Evolutionary conservation across 2,888 invertebrate species (phyloP).

Genomic region (Andrena haemorrhoa): DNA sequence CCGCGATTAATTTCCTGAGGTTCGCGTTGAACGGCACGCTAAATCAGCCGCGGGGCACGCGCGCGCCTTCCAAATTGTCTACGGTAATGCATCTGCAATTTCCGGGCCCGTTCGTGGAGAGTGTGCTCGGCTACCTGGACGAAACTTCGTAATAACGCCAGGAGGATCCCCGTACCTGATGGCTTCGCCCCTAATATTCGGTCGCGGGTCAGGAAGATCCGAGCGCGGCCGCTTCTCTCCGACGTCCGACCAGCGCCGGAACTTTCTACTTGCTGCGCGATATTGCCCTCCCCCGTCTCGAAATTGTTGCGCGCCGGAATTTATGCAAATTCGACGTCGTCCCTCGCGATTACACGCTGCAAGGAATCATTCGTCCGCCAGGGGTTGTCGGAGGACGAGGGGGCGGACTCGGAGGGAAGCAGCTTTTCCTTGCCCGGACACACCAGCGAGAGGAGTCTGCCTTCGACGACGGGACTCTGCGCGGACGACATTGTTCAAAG

Average conservation of each 20-base stretch:
- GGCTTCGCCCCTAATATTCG: constrained; percentile 50
- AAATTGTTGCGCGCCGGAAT: constrained; percentile 31
- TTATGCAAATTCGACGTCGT: constrained; percentile 37
- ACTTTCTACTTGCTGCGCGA: constrained; percentile 59
- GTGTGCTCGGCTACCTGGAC: constrained; percentile 22
- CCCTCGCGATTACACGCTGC: constrained; percentile 17
- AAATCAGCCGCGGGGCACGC: constrained; percentile 42
- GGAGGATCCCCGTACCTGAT: constrained; percentile 27
- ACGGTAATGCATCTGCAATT: constrained; percentile 58
- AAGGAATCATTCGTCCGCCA: neutral
- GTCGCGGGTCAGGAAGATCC: constrained; percentile 39
- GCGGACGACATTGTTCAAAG: too few relatives aligned
- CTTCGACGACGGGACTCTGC: too few relatives aligned
- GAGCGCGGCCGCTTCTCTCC: constrained; percentile 34
- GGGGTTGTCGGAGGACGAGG: neutral
- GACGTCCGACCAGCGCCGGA: constrained; percentile 47
- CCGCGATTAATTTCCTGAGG: constrained; percentile 51
- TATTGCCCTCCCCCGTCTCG: constrained; percentile 25
- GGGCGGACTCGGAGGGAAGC: neutral
- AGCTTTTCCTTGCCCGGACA: too few relatives aligned
- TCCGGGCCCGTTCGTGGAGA: constrained; percentile 34
- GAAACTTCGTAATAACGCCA: constrained; percentile 54
- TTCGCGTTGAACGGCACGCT: constrained; percentile 29
- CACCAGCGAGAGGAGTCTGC: too few relatives aligned
- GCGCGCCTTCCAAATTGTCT: constrained; percentile 40